These are phyloP conservation scores for Aromia moschata DNA, from an alignment of 2,888 invertebrate species.

Conservation along the genomic window DNA sequence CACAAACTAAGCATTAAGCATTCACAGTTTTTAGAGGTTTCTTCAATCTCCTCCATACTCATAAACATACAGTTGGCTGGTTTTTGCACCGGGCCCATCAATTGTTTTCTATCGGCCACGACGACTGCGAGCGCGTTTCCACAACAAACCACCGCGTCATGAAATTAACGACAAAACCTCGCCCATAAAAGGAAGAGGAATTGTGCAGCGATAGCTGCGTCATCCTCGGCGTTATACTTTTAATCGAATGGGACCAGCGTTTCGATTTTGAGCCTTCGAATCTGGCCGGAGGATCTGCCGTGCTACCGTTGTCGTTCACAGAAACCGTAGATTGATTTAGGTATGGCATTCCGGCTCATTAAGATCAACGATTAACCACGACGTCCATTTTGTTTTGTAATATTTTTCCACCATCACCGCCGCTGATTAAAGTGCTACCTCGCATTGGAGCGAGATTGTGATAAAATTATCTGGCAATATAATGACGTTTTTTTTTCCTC, in stretches of 20 bases:
- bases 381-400: conserved; percentile 47
- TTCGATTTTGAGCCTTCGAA: conserved; percentile 46
- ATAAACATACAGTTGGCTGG: too few relatives aligned
- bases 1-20: too few relatives aligned
- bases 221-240: conserved; percentile 55
- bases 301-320: conserved; percentile 51
- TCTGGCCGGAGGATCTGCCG: conserved; percentile 50
- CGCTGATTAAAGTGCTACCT: conserved; percentile 30
- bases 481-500: conserved; percentile 12
- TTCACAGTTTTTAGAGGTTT: too few relatives aligned
- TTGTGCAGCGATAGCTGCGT: conserved; percentile 53
- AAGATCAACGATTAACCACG: conserved; percentile 53
- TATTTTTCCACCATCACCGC: conserved; percentile 35
- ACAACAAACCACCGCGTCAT: conserved; percentile 56
- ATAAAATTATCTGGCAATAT: conserved; percentile 21
- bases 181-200: conserved; percentile 57
- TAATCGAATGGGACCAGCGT: conserved; percentile 51
- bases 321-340: conserved; percentile 53
- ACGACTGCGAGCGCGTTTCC: conserved; percentile 20
- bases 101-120: conserved; percentile 22
- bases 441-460: conserved; percentile 23
- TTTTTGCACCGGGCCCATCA: too few relatives aligned
- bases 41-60: too few relatives aligned
- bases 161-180: conserved; percentile 58
- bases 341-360: conserved; percentile 54